These are phyloP conservation scores for Cephonodes hylas DNA, from an alignment of 2,888 invertebrate species.

Conservation along the genomic window DNA sequence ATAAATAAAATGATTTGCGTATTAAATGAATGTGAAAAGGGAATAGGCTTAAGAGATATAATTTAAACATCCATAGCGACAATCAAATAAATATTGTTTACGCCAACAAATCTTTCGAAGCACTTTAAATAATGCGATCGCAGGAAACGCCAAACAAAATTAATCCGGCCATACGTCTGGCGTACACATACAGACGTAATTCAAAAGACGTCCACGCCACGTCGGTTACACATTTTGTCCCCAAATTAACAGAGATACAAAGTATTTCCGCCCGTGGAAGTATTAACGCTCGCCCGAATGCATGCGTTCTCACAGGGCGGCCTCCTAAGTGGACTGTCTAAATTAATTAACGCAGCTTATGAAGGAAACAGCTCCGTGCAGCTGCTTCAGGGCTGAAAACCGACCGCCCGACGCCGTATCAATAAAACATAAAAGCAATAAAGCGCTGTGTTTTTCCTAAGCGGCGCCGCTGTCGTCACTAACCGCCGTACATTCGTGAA, in stretches of 20 bases:
- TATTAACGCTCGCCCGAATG: slow-evolving; percentile 53
- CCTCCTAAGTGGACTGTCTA: slow-evolving; percentile 68
- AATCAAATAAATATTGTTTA: slow-evolving; percentile 18
- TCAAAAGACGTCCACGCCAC: neutral
- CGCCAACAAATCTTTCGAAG: slow-evolving; percentile 17
- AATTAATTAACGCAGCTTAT: slow-evolving; percentile 73
- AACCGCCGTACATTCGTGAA: slow-evolving; percentile 63
- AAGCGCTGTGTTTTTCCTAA: slow-evolving; percentile 54
- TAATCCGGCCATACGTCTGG: slow-evolving; percentile 47
- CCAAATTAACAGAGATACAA: slow-evolving; percentile 60
- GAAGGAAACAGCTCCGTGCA: slow-evolving; percentile 44
- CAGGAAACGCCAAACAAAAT: slow-evolving; percentile 55
- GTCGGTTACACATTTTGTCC: slow-evolving; percentile 40
- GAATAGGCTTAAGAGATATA: neutral
- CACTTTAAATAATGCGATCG: slow-evolving; percentile 15
- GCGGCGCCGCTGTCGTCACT: slow-evolving; percentile 51
- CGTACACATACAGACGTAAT: neutral
- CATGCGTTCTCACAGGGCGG: slow-evolving; percentile 56
- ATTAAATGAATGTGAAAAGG: neutral
- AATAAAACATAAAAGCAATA: slow-evolving; percentile 45
- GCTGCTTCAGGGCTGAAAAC: slow-evolving; percentile 59
- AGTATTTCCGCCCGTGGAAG: slow-evolving; percentile 62
- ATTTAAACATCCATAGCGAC: neutral
- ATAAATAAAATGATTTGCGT: neutral
- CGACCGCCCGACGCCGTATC: slow-evolving; percentile 27